Percentiles rank a stretch among this genome's conserved stretches.
These are phyloP conservation scores for Xiphophorus maculatus DNA, from an alignment of 2,113 vertebrate species.

Conservation along the genomic window DNA sequence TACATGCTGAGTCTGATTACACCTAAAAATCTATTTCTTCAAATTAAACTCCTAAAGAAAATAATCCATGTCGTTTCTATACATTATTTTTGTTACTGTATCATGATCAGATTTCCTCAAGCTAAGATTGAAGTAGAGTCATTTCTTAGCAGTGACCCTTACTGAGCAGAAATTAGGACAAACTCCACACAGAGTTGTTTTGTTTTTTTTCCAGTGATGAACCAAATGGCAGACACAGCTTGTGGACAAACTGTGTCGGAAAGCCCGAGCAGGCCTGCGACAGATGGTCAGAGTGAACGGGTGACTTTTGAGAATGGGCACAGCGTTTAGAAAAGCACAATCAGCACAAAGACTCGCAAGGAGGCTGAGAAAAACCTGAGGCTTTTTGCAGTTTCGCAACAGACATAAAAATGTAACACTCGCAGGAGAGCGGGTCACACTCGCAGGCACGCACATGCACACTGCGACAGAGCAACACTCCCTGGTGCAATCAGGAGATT, in stretches of 20 bases:
- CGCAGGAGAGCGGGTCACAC: constrained; percentile 22
- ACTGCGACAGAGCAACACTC: constrained; percentile 2
- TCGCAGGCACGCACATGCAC: constrained; percentile 5
- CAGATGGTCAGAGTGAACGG: constrained; percentile 71
- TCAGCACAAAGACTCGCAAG: constrained; percentile 55
- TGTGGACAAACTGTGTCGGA: constrained; percentile 68
- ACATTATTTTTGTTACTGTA: neutral
- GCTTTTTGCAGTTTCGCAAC: constrained; percentile 50
- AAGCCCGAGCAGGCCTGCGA: constrained; percentile 54
- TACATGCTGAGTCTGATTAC: neutral
- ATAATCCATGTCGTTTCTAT: neutral
- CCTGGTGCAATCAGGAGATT: constrained; percentile 11
- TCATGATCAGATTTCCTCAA: neutral
- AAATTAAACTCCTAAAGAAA: neutral
- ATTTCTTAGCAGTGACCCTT: constrained; percentile 45
- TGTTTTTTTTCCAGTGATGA: constrained; percentile 37
- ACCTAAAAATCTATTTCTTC: too few species aligned
- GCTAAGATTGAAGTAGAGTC: constrained; percentile 7
- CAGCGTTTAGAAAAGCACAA: constrained; percentile 43
- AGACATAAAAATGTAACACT: constrained; percentile 6
- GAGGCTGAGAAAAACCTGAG: constrained; percentile 30
- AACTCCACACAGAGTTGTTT: constrained; percentile 44
- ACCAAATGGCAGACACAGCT: constrained; percentile 71
- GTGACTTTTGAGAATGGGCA: constrained; percentile 58
- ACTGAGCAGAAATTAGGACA: constrained; percentile 53